Percentiles rank a stretch among this genome's conserved stretches.
phyloP scores from a whole-genome alignment of 2,113 vertebrate species.

The Colossoma macropomum region DNA sequence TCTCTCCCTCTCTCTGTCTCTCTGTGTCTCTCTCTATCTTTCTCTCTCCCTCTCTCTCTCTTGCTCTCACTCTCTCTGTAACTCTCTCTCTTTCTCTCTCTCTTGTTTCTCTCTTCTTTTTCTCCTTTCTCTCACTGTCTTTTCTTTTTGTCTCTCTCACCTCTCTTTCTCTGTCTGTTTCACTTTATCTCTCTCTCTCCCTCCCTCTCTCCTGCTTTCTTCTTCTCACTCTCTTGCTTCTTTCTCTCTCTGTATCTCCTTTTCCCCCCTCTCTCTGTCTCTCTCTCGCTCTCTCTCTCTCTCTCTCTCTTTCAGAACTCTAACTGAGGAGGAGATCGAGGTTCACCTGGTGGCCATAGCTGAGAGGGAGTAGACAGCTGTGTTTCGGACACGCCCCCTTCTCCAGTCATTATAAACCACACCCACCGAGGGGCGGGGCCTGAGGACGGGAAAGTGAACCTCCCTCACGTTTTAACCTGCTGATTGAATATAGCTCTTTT shows the following conservation, averaged over 20 bases:
- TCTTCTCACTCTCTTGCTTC: too few species aligned
- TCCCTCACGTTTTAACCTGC: not conserved
- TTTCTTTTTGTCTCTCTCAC: not conserved
- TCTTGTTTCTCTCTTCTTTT: not conserved
- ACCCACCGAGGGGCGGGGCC: not conserved
- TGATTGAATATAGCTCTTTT: not conserved
- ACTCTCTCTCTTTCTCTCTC: not conserved
- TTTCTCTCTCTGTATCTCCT: too few species aligned
- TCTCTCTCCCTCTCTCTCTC: not conserved
- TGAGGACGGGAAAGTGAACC: too few species aligned
- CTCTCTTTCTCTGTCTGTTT: not conserved
- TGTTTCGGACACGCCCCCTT: not conserved
- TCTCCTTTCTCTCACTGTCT: too few species aligned
- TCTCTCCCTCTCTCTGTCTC: not conserved
- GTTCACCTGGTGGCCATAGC: conserved; percentile 74
- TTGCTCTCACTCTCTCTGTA: too few species aligned
- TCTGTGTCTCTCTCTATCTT: not conserved
- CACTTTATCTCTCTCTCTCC: too few species aligned
- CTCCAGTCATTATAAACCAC: not conserved
- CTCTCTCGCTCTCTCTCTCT: not conserved
- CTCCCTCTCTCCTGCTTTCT: too few species aligned
- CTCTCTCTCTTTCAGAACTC: conserved; percentile 60
- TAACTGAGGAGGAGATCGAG: conserved; percentile 74
- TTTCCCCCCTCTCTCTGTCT: too few species aligned
- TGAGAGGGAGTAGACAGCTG: conserved; percentile 72